Base-by-base conservation (phyloP, 2,888 invertebrate genomes). In the Cephus pulcher region DNA sequence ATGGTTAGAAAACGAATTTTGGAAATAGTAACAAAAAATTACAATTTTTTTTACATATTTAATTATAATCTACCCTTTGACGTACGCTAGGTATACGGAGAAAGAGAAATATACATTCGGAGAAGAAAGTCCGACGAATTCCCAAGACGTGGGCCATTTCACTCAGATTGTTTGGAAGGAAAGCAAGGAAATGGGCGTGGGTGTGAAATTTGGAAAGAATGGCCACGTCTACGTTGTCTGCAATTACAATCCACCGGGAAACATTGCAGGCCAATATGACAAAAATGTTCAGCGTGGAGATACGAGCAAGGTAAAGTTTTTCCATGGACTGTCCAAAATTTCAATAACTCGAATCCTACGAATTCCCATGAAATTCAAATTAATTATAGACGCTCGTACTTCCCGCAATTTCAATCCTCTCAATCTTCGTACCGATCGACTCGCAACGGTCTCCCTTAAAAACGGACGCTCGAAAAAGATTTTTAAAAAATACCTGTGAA, bases 401-500 rank as follows among this genome's bases (percentile, higher is more conserved):
- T 23, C 23, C 23, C 9, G 23, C 56, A 1, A 23, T 23, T 56
- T 56, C 23, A 9, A 56, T 23, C 23, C 56, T 23, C 56, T 9
- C 2, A 0, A 23, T 9, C 56, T 40, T 40, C 15, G 40, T 40
- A 1, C 15, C 40, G 15, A 40, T 15, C 15, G 15, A 15, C 40
- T 4, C 40, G 15, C 15, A 15, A 40, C 15, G 15, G 15, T 40
- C 4, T 40, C 6, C 23, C 6, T 15, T 40, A 40, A 40, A 12
- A 15, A 1, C 12, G 1, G 40, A 6, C 1, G 2, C 6, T 40
- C 4, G 15, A 37, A 37, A 12, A 1, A 56, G 34, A 34, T 34
- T 11, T 11, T 11, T 1, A 23, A 56, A 23, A 56, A 23, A 23
- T 86, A 94, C 94, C 94, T 97, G 97, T 90, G 96, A 97, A 90